A percentile compares a stretch with the other conserved stretches of the same genome.
Conservation (phyloP, 2,888 invertebrate species). For the Cactoblastis cactorum region DNA sequence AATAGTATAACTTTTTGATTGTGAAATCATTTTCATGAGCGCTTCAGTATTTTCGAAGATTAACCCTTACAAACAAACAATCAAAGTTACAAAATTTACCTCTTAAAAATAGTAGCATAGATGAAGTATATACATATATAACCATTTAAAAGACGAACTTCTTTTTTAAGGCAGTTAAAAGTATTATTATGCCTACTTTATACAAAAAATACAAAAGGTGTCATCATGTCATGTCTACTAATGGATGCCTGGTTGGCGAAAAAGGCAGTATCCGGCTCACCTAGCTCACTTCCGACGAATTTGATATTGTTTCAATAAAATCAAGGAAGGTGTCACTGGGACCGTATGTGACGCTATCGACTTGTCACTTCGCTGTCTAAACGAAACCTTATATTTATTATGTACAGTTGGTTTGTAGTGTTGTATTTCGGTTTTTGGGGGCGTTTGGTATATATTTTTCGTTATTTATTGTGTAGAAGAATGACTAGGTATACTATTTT, state of each 20-base stretch:
- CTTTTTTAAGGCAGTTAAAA: no score
- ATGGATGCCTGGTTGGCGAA: conserved; percentile 51
- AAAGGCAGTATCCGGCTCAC: conserved; percentile 71
- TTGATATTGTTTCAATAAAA: conserved; percentile 70
- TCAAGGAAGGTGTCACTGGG: conserved; percentile 53
- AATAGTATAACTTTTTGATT: no score
- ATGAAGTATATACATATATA: no score
- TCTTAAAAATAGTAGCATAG: no score
- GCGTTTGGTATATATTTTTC: conserved; percentile 2
- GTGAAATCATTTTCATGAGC: no score
- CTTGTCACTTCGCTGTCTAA: conserved; percentile 35
- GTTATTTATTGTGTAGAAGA: background rate
- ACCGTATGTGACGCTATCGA: conserved; percentile 42
- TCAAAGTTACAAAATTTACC: no score
- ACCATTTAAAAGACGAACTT: no score
- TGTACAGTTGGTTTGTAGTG: conserved; percentile 19
- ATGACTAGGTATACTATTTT: background rate
- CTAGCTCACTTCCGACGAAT: conserved; percentile 71
- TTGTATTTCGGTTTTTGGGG: conserved; percentile 20
- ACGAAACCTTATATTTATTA: conserved; percentile 45
- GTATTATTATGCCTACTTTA: background rate
- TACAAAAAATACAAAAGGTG: conserved; percentile 21
- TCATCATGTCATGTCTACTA: conserved; percentile 59
- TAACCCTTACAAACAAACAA: no score
- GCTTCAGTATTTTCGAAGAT: no score